phyloP scores from a whole-genome alignment of 1,140 invertebrate species.

The Asobara japonica region DNA sequence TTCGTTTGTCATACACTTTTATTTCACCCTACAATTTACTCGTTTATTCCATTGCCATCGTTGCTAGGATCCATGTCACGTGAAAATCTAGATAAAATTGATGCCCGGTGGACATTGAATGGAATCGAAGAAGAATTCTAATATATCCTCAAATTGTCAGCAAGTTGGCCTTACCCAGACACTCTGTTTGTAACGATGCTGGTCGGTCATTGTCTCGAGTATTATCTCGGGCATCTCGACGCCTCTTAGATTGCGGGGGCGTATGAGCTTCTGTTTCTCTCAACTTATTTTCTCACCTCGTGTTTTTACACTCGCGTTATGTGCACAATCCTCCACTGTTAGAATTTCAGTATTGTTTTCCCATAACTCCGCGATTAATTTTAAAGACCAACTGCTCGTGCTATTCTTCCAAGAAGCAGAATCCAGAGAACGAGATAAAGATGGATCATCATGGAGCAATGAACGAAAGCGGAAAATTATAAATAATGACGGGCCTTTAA shows the following conservation, averaged over 20 bases:
- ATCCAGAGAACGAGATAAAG: background rate
- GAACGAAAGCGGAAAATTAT: slow-evolving; percentile 59
- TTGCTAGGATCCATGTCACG: background rate
- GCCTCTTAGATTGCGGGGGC: slow-evolving; percentile 49
- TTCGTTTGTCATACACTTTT: background rate
- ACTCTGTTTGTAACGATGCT: slow-evolving; percentile 37
- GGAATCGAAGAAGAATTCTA: background rate
- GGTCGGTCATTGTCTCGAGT: slow-evolving; percentile 54
- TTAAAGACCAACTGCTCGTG: slow-evolving; percentile 33
- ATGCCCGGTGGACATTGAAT: slow-evolving; percentile 15
- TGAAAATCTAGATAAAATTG: slow-evolving; percentile 49
- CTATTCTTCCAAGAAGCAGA: slow-evolving; percentile 50
- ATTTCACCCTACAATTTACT: background rate
- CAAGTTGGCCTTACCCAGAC: background rate
- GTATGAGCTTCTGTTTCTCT: slow-evolving; percentile 39
- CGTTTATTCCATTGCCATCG: background rate
- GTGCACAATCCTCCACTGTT: background rate
- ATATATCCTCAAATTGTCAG: background rate
- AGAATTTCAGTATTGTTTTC: background rate
- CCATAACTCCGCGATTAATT: background rate
- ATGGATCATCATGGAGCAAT: background rate
- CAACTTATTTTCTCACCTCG: background rate
- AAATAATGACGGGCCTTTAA: slow-evolving; percentile 54
- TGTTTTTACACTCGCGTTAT: background rate
- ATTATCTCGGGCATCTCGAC: slow-evolving; percentile 52